Conservation (phyloP, 2,797 vertebrate genomes). For the Poecilia gillii region DNA sequence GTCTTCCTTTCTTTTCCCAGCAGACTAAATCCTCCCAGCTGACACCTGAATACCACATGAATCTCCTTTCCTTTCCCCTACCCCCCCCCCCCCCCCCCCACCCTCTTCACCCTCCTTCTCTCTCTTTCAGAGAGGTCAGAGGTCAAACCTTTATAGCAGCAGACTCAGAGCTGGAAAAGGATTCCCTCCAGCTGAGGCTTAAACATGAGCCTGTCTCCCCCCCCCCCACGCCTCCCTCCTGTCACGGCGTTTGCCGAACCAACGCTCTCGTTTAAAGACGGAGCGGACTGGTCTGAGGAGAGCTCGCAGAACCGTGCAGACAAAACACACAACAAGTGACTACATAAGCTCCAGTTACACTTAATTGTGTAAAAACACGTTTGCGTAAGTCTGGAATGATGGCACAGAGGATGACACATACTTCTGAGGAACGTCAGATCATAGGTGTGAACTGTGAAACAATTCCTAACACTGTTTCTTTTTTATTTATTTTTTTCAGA, state of each 20-base stretch:
- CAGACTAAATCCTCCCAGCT: too few relatives aligned
- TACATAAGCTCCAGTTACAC: conserved; percentile 6
- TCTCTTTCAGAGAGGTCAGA: conserved; percentile 61
- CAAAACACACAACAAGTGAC: conserved; percentile 1
- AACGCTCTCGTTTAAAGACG: background rate
- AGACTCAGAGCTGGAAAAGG: conserved; percentile 27
- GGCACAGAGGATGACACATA: background rate
- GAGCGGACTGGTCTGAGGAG: background rate
- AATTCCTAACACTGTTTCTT: conserved; percentile 7
- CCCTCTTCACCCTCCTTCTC: background rate
- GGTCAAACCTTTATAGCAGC: conserved; percentile 72
- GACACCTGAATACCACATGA: too few relatives aligned
- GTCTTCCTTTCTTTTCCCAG: too few relatives aligned
- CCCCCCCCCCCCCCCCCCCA: too few relatives aligned
- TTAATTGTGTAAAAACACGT: background rate
- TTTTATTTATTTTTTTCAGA: conserved; percentile 8
- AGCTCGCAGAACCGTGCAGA: background rate
- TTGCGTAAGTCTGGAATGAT: background rate
- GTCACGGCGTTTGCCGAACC: conserved; percentile 16
- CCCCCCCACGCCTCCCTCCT: too few relatives aligned
- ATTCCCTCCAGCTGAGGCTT: conserved; percentile 30
- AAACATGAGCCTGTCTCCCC: background rate
- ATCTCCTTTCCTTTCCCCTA: too few relatives aligned
- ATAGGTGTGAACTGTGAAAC: conserved; percentile 14
- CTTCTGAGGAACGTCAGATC: background rate